These are phyloP conservation scores for Lithobates sylvaticus DNA, from an alignment of 2,797 vertebrate genomes.

Conservation along the genomic window DNA sequence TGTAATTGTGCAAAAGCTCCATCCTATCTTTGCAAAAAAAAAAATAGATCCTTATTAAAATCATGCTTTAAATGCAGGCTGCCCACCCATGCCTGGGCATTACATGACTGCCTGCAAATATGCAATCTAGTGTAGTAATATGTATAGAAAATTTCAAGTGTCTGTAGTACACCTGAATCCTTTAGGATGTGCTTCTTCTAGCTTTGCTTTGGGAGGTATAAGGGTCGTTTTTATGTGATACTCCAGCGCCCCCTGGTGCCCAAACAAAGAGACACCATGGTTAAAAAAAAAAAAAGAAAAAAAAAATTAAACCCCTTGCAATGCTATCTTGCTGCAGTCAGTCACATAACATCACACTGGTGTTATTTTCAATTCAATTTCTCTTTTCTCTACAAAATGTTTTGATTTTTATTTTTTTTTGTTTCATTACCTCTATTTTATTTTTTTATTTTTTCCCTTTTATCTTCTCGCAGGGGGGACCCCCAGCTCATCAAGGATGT, in stretches of 20 bases:
- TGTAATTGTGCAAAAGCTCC: background rate
- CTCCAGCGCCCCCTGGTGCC: constrained; percentile 33
- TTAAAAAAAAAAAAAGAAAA: background rate
- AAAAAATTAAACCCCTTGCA: constrained; percentile 6
- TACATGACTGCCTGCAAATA: background rate
- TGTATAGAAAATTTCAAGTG: background rate
- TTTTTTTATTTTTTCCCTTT: background rate
- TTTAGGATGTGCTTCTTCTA: constrained; percentile 7
- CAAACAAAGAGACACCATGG: background rate
- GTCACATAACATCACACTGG: constrained; percentile 55
- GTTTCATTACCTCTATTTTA: background rate
- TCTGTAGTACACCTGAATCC: constrained; percentile 2
- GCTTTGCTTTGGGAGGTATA: background rate
- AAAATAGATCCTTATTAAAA: too few relatives aligned
- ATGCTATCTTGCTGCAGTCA: constrained; percentile 33
- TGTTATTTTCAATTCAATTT: constrained; percentile 30
- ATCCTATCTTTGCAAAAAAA: too few relatives aligned
- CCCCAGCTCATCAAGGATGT: background rate
- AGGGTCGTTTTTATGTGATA: background rate
- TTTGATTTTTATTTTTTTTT: background rate
- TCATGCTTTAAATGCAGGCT: background rate
- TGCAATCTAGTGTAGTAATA: background rate
- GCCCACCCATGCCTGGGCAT: background rate
- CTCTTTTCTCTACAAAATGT: constrained; percentile 4
- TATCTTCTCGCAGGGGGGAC: background rate